phyloP scores from a whole-genome alignment of 1,140 invertebrate genomes.

The Platyscapa corneri region DNA sequence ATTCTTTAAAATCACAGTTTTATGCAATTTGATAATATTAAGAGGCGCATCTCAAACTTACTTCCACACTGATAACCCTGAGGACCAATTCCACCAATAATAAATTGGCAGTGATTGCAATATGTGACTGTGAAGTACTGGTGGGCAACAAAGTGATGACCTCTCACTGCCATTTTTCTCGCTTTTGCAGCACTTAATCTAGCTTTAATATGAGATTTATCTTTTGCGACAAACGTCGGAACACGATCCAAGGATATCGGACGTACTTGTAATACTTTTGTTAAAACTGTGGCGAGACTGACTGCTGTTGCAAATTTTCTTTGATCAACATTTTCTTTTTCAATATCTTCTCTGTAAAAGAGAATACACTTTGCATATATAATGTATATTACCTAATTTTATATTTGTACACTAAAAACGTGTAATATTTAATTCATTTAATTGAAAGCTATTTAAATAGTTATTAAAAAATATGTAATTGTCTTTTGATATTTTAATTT shows the following conservation, averaged over 20 bases:
- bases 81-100: conserved; percentile 94
- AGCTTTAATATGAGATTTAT: conserved; percentile 83
- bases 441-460: no score
- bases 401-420: not conserved
- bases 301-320: conserved; percentile 83
- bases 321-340: conserved; percentile 81
- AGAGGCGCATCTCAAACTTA: conserved; percentile 70
- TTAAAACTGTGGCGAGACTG: conserved; percentile 86
- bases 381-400: not conserved
- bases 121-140: conserved; percentile 92
- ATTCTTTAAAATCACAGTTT: conserved; percentile 18
- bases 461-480: not conserved
- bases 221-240: conserved; percentile 88
- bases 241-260: conserved; percentile 80
- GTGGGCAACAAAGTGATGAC: conserved; percentile 92
- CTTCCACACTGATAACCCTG: conserved; percentile 94
- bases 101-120: conserved; percentile 94
- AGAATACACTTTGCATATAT: not conserved
- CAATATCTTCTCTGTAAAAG: conserved; percentile 80
- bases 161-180: conserved; percentile 86
- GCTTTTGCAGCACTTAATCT: conserved; percentile 82
- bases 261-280: conserved; percentile 82
- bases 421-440: not conserved
- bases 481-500: not conserved
- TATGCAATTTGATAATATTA: not conserved